Percentiles rank a stretch among this genome's conserved stretches.
phyloP scores from a whole-genome alignment of 2,113 vertebrate genomes.

The Leucosticte australis region DNA sequence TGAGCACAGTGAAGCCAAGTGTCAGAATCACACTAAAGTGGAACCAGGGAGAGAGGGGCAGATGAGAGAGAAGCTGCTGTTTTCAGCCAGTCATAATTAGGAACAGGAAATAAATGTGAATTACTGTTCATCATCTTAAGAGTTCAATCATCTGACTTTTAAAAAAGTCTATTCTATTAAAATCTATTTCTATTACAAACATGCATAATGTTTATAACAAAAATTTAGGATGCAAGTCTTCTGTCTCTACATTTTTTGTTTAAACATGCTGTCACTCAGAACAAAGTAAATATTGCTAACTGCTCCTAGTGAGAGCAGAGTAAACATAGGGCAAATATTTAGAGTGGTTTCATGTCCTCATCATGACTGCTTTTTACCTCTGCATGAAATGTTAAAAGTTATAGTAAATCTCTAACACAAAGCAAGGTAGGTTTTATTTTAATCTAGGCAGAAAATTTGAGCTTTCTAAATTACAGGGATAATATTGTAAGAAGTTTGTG shows the following conservation, averaged over 20 bases:
- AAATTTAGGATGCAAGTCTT: background rate
- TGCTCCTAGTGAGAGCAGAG: background rate
- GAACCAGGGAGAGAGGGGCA: background rate
- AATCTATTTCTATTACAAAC: background rate
- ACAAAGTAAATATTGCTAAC: background rate
- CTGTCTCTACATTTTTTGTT: background rate
- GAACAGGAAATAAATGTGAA: background rate
- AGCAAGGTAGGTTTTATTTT: background rate
- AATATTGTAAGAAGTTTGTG: background rate
- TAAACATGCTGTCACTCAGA: background rate
- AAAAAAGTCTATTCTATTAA: background rate
- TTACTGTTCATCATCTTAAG: background rate
- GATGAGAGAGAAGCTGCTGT: background rate
- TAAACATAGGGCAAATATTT: background rate
- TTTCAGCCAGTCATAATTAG: background rate
- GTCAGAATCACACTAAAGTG: background rate
- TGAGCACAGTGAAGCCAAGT: background rate
- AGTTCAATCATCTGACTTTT: background rate
- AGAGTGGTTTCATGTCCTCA: background rate
- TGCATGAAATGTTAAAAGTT: background rate
- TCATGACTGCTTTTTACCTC: background rate
- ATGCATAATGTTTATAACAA: background rate
- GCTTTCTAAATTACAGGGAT: background rate
- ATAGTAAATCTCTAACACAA: background rate
- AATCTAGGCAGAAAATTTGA: background rate